phyloP scores from a whole-genome alignment of 2,113 vertebrate species.

The Anthoscopus minutus region DNA sequence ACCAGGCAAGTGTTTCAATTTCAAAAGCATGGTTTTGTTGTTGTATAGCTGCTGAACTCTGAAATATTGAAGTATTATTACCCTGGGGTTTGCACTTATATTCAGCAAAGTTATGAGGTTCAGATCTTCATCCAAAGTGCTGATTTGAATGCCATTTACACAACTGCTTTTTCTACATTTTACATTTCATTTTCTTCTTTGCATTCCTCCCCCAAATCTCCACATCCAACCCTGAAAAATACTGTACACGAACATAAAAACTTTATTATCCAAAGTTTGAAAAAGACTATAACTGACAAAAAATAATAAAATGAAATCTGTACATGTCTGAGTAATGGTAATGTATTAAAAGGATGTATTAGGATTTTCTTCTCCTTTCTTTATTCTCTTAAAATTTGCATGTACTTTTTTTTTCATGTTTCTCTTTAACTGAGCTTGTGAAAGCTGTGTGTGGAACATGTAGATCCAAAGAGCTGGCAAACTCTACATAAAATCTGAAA shows the following conservation, averaged over 20 bases:
- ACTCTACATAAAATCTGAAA: background rate
- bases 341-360: background rate
- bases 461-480: background rate
- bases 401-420: background rate
- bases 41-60: constrained; percentile 31
- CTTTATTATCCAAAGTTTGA: background rate
- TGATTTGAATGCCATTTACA: constrained; percentile 33
- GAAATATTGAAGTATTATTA: constrained; percentile 39
- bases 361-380: background rate
- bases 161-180: background rate
- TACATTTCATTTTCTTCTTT: background rate
- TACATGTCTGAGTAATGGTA: background rate
- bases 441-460: background rate
- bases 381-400: background rate
- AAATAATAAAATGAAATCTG: background rate
- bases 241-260: background rate
- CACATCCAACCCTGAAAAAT: background rate
- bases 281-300: background rate
- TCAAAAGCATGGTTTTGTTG: constrained; percentile 39
- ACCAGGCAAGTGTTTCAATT: constrained; percentile 29
- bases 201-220: background rate
- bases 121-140: background rate
- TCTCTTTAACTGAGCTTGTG: background rate
- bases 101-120: constrained; percentile 42
- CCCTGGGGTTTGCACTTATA: constrained; percentile 13